Base-by-base conservation (phyloP, 2,113 vertebrate species). In the Manacus vitellinus region DNA sequence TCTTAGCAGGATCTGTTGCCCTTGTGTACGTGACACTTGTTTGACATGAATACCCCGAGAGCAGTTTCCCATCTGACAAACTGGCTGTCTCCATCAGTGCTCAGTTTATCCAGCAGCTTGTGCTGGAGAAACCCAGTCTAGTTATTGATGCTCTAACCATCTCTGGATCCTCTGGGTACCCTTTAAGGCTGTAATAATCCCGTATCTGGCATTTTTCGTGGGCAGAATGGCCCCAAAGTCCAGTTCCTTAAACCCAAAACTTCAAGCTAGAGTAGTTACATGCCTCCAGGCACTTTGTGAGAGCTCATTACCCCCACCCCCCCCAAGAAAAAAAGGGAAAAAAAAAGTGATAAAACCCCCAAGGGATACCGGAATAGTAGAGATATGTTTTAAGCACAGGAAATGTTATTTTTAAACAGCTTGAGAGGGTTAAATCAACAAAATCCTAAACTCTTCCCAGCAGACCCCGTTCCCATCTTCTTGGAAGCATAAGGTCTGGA, bases 361-460 rank as follows among this genome's bases (percentile, higher is more conserved):
- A 82, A 52, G 49, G 27, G 56, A 84, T 21, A 58, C 35, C 1
- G 0, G 65, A 74, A 89, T 75, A 89, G 56, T 68, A 78, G 65
- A 91, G 96, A 94, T 73, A 94, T 5, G 70, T 52, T 89, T 87
- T 75, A 89, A 91, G 89, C 22, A 89, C 65, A 85, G 84, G 84
- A 92, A 95, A 68, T 63, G 89, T 94, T 89, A 81, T 95, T 96
- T 95, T 94, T 91, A 95, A 95, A 94, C 94, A 95, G 52, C n/a
- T 72, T 68, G 56, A 81, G 95, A 87, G 91, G 80, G 91, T 95
- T 95, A 95, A 95, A 95, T 75, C 94, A 95, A 95, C 91, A 96
- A 92, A 87, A 92, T 61, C n/a, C 61, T 85, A 30, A 72, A 63
- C 41, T 76, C 59, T 55, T 93, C 88, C 63, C 54, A 76, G 37